A percentile compares a stretch with the other conserved stretches of the same genome.
These are phyloP conservation scores for Nicator chloris DNA, from an alignment of 2,113 vertebrate genomes.

Conservation along the genomic window DNA sequence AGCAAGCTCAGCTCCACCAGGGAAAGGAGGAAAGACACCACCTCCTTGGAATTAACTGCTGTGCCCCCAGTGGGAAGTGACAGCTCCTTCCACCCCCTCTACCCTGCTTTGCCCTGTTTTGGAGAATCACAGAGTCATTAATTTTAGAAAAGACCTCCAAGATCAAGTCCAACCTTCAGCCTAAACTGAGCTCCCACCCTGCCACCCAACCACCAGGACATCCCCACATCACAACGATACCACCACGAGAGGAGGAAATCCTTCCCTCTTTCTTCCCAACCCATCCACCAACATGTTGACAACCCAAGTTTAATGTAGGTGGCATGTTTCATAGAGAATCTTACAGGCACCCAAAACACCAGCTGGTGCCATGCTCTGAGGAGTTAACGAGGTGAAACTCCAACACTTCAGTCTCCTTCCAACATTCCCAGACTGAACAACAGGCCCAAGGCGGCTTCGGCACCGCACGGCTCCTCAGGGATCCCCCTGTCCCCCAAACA, in stretches of 20 bases:
- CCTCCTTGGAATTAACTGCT: neutral
- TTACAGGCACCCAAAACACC: slow-evolving; percentile 55
- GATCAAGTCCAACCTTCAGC: neutral
- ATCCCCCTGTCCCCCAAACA: neutral
- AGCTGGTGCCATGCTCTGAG: neutral
- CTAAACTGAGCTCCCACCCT: neutral
- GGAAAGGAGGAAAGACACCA: neutral
- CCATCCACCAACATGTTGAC: slow-evolving; percentile 30
- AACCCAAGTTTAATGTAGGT: slow-evolving; percentile 66
- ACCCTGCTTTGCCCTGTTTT: too few relatives aligned
- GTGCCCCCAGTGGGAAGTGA: accelerated
- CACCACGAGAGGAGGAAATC: neutral
- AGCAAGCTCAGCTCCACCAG: neutral
- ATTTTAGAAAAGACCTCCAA: neutral
- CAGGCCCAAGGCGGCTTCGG: neutral
- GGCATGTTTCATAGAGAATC: slow-evolving; percentile 44
- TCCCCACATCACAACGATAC: accelerated
- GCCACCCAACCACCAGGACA: neutral
- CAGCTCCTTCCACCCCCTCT: neutral
- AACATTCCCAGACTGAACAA: neutral
- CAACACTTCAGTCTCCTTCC: neutral
- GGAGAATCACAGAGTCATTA: neutral
- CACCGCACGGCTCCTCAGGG: neutral
- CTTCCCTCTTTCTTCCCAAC: neutral
- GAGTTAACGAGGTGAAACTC: slow-evolving; percentile 32